Base-by-base conservation (phyloP, 2,888 invertebrate genomes). In the Callyntrura guangdongensis region DNA sequence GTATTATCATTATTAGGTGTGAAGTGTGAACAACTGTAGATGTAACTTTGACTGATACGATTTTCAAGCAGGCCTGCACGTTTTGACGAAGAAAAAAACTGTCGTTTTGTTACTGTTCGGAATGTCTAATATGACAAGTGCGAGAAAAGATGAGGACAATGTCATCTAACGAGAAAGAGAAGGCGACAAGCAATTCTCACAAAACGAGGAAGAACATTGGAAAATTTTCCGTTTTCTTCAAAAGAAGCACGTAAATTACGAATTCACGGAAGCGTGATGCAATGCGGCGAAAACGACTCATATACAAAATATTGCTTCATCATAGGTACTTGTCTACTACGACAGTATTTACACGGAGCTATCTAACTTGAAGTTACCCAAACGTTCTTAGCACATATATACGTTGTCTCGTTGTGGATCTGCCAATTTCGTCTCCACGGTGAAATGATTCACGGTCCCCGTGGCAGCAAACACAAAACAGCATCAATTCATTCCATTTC, bases 161-260 rank as follows among this genome's bases (percentile, higher is more conserved):
- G 72, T 72, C 72, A 72, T 72, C 72, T 72, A 72, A 72, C 72
- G 47, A 72, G 45, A 45, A 72, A 47, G 17, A 4, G 45, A 45
- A 72, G 45, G 47, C 72, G 72, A 72, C 45, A 11, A 45, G 36
- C n/a, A 72, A 72, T 72, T 72, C 69, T 22, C 36, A 17, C 45
- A 72, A n/a, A 72, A 4, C 11, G 11, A 72, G 14, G 11, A 36
- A 36, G 36, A 64, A 64, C 20, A 61, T 20, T 20, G 8, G 25
- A 12, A n/a, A 6, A 64, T 25, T 64, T 64, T 64, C 64, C n/a
- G 8, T 53, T 14, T 64, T 64, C 61, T 61, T 17, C 61, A 61
- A 61, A 61, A 17, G 61, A 61, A 61, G 17, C 8, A 61, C 20
- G 20, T 17, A 61, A 61, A 61, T 20, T 3, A 8, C 61, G 12